Evolutionary conservation across 35 echinoderm and acorn worm genomes (phyloP).

Genomic region (Apostichopus parvimensis): DNA sequence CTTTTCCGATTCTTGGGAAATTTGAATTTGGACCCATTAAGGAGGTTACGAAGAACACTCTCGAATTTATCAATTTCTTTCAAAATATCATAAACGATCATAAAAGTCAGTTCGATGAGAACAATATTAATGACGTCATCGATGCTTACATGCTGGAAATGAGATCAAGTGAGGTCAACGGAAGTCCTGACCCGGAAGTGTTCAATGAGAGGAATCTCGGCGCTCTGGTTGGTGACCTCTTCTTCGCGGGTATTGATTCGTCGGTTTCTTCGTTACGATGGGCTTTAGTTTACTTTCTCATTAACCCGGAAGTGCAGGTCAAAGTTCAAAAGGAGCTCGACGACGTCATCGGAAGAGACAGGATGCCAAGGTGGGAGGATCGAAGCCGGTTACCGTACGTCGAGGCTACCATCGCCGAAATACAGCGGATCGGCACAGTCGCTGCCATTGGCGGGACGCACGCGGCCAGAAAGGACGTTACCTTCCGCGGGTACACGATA

Average conservation of each 20-base stretch:
- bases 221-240: slow-evolving; percentile 61
- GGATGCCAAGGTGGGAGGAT: slow-evolving; percentile 65
- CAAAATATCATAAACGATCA: slow-evolving; percentile 44
- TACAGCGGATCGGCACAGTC: slow-evolving; percentile 58
- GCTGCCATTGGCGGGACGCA: slow-evolving; percentile 56
- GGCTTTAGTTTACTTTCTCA: slow-evolving; percentile 70
- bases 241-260: slow-evolving; percentile 84
- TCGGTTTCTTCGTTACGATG: slow-evolving; percentile 71
- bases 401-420: slow-evolving; percentile 67
- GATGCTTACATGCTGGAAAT: slow-evolving; percentile 62
- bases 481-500: slow-evolving; percentile 57
- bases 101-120: background rate
- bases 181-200: slow-evolving; percentile 43
- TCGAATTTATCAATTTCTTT: slow-evolving; percentile 27
- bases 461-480: slow-evolving; percentile 32
- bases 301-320: slow-evolving; percentile 70
- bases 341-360: slow-evolving; percentile 47
- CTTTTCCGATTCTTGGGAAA: slow-evolving; percentile 39
- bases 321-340: slow-evolving; percentile 80
- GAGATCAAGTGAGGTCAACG: background rate
- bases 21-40: slow-evolving; percentile 3
- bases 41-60: background rate
- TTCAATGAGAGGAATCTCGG: slow-evolving; percentile 18
- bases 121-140: slow-evolving; percentile 35
- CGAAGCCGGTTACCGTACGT: slow-evolving; percentile 67